Percentiles rank a stretch among this genome's conserved stretches.
Conservation (phyloP, 2,888 invertebrate species). For the Apodemia zela region DNA sequence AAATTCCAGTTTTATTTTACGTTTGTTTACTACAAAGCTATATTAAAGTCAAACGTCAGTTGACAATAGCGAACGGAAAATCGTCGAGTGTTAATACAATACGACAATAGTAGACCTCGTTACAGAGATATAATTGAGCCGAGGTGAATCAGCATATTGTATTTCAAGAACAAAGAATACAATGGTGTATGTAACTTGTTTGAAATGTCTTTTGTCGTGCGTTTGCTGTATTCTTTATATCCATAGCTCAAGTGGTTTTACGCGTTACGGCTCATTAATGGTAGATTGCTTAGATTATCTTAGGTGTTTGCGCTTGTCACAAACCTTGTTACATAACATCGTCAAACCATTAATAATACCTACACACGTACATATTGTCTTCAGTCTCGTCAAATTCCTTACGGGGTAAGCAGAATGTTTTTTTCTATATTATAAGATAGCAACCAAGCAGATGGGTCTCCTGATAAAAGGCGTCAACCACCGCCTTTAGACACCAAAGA, state of each 20-base stretch:
- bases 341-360: background rate
- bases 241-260: constrained; percentile 5
- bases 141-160: constrained; percentile 16
- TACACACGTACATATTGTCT: too few species aligned
- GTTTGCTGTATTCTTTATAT: constrained; percentile 12
- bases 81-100: constrained; percentile 16
- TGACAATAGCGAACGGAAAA: constrained; percentile 11
- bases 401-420: too few species aligned
- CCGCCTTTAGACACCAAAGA: too few species aligned
- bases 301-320: background rate
- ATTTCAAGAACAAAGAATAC: constrained; percentile 15
- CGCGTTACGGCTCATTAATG: background rate
- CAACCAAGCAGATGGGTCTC: too few species aligned
- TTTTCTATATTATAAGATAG: too few species aligned
- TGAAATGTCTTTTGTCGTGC: constrained; percentile 11
- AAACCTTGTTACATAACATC: background rate
- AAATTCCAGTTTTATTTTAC: background rate
- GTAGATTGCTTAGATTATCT: background rate
- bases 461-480: too few species aligned
- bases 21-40: constrained; percentile 5
- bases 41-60: constrained; percentile 13
- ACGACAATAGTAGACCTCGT: constrained; percentile 9
- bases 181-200: constrained; percentile 13
- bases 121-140: constrained; percentile 15
- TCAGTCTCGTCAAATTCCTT: too few species aligned